phyloP scores from a whole-genome alignment of 2,888 invertebrate species.

The Bombylius major region DNA sequence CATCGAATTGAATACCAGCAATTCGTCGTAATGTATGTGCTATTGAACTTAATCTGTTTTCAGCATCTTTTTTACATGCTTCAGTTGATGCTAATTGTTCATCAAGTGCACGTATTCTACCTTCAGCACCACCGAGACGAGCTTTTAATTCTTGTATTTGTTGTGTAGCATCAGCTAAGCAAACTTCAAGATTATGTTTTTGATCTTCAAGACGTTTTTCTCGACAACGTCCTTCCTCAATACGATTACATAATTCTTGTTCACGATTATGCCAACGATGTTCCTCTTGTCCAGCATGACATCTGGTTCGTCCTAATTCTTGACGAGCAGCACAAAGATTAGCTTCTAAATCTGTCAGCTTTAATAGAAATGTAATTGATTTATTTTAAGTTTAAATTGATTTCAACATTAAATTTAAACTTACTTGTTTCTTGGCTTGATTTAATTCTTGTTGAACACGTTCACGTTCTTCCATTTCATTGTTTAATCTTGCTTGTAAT shows the following conservation, averaged over 20 bases:
- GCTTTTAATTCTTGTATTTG: constrained; percentile 85
- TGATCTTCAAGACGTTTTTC: constrained; percentile 86
- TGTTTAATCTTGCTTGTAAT: constrained; percentile 52
- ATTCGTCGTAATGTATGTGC: constrained; percentile 74
- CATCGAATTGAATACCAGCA: constrained; percentile 79
- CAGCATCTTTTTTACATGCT: constrained; percentile 62
- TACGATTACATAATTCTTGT: constrained; percentile 63
- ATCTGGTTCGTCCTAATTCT: constrained; percentile 63
- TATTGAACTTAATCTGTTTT: constrained; percentile 75
- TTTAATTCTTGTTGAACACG: constrained; percentile 59
- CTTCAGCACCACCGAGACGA: constrained; percentile 70
- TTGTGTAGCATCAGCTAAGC: constrained; percentile 78
- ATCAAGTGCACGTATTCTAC: constrained; percentile 73
- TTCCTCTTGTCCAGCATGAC: constrained; percentile 70
- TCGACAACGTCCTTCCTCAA: constrained; percentile 76
- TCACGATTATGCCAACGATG: constrained; percentile 73
- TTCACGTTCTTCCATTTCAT: constrained; percentile 68
- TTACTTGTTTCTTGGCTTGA: constrained; percentile 58
- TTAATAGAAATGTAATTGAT: constrained; percentile 6
- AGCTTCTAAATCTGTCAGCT: constrained; percentile 72
- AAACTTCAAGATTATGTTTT: constrained; percentile 84
- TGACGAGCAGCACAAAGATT: constrained; percentile 67
- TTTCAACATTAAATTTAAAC: background rate
- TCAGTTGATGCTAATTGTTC: constrained; percentile 69
- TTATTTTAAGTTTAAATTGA: background rate